These are phyloP conservation scores for Pseudomugil tenellus DNA, from an alignment of 2,797 vertebrate genomes.

Conservation along the genomic window DNA sequence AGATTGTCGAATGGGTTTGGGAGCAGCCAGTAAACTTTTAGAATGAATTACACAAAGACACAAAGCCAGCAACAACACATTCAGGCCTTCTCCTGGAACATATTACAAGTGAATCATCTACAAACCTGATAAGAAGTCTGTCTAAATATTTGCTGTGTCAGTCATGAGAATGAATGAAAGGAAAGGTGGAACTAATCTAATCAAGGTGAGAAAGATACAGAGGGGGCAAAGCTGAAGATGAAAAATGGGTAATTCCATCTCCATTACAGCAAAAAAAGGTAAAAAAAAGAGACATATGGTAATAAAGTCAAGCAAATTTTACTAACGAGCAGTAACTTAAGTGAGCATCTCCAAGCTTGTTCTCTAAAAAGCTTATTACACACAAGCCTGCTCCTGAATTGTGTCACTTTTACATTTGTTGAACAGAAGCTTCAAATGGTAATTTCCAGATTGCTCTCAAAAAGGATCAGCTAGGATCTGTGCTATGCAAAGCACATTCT, in stretches of 20 bases:
- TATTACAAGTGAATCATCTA: constrained; percentile 15
- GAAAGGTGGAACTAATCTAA: not conserved
- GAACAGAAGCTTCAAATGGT: constrained; percentile 19
- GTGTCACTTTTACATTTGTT: constrained; percentile 37
- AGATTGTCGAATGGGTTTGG: constrained; percentile 31
- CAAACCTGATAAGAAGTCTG: constrained; percentile 27
- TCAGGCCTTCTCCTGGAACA: constrained; percentile 3
- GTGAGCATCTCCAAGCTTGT: constrained; percentile 4
- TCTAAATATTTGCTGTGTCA: constrained; percentile 19
- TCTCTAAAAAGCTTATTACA: constrained; percentile 14
- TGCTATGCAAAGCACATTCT: constrained; percentile 26
- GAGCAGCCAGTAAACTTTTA: constrained; percentile 26
- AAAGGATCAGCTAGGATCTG: constrained; percentile 38
- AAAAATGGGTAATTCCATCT: constrained; percentile 9
- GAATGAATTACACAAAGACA: constrained; percentile 46
- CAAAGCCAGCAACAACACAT: constrained; percentile 22
- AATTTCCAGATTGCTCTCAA: constrained; percentile 42
- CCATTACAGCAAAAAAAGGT: constrained; percentile 6
- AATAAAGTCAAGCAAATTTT: constrained; percentile 26
- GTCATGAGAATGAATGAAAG: constrained; percentile 20
- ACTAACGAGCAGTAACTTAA: constrained; percentile 30
- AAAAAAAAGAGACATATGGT: not conserved
- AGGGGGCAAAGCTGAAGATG: constrained; percentile 1
- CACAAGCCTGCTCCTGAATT: constrained; percentile 7
- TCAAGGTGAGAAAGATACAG: constrained; percentile 3